These are phyloP conservation scores for Chrysaora quinquecirrha DNA, from an alignment of 30 jellyfish, hydroid and myxozoan species.

Conservation along the genomic window DNA sequence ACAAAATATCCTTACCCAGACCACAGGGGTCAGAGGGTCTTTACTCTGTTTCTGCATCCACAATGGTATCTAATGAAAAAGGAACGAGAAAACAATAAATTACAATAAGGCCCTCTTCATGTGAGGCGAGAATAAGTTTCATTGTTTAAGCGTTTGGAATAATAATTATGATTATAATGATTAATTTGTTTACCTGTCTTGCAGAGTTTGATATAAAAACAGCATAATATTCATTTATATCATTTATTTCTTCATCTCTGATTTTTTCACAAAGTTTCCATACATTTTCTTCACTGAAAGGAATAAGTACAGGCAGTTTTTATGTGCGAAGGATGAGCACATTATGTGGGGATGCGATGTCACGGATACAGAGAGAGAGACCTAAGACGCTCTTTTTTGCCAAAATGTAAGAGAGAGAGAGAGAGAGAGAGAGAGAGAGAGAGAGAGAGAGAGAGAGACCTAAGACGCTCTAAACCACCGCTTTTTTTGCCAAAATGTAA, in stretches of 20 bases:
- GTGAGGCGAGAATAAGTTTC: no score
- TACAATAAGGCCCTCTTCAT: not conserved
- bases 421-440: no score
- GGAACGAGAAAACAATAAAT: not conserved
- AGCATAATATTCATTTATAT: conserved; percentile 73
- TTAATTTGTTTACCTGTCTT: conserved; percentile 50
- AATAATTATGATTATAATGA: not conserved
- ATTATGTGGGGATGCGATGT: no score
- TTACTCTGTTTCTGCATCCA: conserved; percentile 85
- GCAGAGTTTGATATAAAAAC: conserved; percentile 79
- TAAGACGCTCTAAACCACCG: no score
- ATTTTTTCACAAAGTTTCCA: conserved; percentile 90
- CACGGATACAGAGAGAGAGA: no score
- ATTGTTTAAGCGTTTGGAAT: no score
- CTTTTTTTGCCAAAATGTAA: no score
- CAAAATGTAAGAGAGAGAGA: no score
- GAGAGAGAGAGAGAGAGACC: no score
- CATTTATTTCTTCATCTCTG: conserved; percentile 43
- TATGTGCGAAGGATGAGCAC: no score
- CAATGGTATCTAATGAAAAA: conserved; percentile 58
- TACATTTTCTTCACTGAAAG: conserved; percentile 89
- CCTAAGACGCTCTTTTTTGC: no score
- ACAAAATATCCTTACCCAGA: conserved; percentile 76
- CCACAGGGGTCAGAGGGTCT: conserved; percentile 85
- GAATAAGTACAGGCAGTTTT: no score